Evolutionary conservation across 2,797 vertebrate species (phyloP), one percentile per base, ranked within the genome.

Genomic region (Diglossa cyanea): DNA sequence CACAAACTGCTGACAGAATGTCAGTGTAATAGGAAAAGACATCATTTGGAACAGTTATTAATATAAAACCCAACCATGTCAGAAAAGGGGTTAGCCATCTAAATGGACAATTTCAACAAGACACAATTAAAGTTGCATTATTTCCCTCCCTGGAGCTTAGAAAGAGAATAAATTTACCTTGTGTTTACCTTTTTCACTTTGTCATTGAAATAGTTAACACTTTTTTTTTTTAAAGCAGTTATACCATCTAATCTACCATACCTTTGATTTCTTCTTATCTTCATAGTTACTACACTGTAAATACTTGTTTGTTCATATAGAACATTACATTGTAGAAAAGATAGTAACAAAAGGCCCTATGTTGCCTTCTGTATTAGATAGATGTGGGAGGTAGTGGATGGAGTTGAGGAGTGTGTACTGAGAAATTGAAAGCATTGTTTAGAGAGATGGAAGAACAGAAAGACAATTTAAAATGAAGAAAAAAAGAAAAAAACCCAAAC

Each of bases 1-100:
- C 17, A 57, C 61, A 83, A 94, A 91, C 80, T 94, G 94, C 90
- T 89, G 91, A 92, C 28, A 77, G 92, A 94, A 97, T 94, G 86
- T 94, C 85, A 95, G 17, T 82, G 28, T 94, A 75, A 62, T 74
- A 94, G 8, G 62, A 96, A 88, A 93, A 65, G 79, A 81, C 23
- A 66, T 66, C 4, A 54, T 73, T 96, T 51, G 60, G 65, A 93
- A 93, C 63, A 71, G 62, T 76, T 95, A 90, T 67, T 82, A 92
- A 82, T 60, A 42, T 51, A 20, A 62, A 86, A 82, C 47, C 51
- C 67, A 81, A 71, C 28, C 20, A 60, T n/a, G 54, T 82, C 94
- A 93, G 78, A 78, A 95, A 91, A 90, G 62, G 66, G 47, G 80
- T 23, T 94, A 92, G 83, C 88, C 86, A 37, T 85, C 75, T 74